Evolutionary conservation across 2,797 vertebrate species (phyloP).

Genomic region (Fringilla coelebs): DNA sequence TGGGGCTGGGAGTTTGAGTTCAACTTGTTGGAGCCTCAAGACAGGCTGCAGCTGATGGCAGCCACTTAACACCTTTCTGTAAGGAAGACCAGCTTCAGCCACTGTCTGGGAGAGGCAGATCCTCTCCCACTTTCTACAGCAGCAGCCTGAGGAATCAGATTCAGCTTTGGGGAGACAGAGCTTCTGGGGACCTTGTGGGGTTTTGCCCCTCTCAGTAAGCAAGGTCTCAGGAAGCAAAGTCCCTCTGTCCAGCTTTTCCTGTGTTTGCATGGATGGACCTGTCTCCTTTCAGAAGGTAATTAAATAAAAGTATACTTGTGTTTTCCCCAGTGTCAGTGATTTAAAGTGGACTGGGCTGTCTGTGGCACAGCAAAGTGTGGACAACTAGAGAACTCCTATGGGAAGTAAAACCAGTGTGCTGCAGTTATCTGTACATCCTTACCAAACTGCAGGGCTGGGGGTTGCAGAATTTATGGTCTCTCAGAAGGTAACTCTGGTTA

Average conservation of each 20-base stretch:
- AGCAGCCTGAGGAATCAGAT: background rate
- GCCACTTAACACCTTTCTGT: background rate
- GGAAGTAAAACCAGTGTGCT: background rate
- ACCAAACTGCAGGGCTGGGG: background rate
- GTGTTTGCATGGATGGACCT: background rate
- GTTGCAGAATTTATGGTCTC: background rate
- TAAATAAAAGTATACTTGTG: no score
- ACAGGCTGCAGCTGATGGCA: background rate
- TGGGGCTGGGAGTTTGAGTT: background rate
- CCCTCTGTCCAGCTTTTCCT: background rate
- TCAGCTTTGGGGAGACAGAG: background rate
- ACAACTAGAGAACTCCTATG: rapidly evolving
- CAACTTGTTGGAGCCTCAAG: background rate
- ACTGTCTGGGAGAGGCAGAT: background rate
- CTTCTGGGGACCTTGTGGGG: rapidly evolving
- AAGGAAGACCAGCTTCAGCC: background rate
- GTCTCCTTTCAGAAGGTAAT: background rate
- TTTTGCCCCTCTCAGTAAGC: background rate
- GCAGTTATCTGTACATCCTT: background rate
- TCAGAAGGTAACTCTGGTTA: background rate
- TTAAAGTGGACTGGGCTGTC: background rate
- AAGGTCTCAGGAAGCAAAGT: background rate
- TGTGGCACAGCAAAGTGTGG: background rate
- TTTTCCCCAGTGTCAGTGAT: background rate
- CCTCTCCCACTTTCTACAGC: background rate